Percentiles rank a stretch among this genome's conserved stretches.
Conservation (phyloP, 2,888 invertebrate species). For the Drosophila bunnanda region DNA sequence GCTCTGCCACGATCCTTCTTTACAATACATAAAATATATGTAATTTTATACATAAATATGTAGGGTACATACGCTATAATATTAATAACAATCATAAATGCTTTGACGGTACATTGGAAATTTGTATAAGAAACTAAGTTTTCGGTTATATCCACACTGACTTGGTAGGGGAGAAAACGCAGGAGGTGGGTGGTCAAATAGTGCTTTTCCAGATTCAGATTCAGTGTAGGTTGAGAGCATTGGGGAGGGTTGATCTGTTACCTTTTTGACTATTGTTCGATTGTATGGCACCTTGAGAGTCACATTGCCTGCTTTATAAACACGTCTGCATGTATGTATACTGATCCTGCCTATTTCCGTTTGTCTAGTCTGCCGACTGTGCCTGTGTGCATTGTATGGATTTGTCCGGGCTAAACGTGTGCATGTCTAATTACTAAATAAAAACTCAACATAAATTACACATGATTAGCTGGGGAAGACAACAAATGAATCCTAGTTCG, state of each 20-base stretch:
- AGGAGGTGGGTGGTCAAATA: slow-evolving; percentile 6
- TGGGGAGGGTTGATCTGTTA: slow-evolving; percentile 26
- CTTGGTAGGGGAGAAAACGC: slow-evolving; percentile 15
- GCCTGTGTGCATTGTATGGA: slow-evolving; percentile 58
- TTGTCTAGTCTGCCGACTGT: slow-evolving; percentile 2
- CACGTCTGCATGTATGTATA: not conserved
- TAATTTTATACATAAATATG: slow-evolving; percentile 34
- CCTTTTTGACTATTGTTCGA: slow-evolving; percentile 64
- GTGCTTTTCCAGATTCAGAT: slow-evolving; percentile 1
- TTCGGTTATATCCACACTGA: slow-evolving; percentile 62
- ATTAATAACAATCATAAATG: slow-evolving; percentile 79
- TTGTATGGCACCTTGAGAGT: slow-evolving; percentile 75
- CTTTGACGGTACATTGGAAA: slow-evolving; percentile 81
- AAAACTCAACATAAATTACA: slow-evolving; percentile 78
- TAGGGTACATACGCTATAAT: slow-evolving; percentile 66
- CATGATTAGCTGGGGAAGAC: slow-evolving; percentile 74
- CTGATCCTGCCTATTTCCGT: slow-evolving; percentile 9
- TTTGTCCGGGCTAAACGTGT: slow-evolving; percentile 40
- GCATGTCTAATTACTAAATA: slow-evolving; percentile 45
- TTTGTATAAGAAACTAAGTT: slow-evolving; percentile 67
- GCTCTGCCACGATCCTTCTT: slow-evolving; percentile 33
- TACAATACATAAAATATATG: slow-evolving; percentile 23
- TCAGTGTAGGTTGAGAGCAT: slow-evolving; percentile 7
- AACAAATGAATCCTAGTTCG: slow-evolving; percentile 64
- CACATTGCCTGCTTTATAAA: slow-evolving; percentile 61